A percentile compares a stretch with the other conserved stretches of the same genome.
Evolutionary conservation across 2,113 vertebrate genomes (phyloP).

Genomic region (Accipiter cooperii): DNA sequence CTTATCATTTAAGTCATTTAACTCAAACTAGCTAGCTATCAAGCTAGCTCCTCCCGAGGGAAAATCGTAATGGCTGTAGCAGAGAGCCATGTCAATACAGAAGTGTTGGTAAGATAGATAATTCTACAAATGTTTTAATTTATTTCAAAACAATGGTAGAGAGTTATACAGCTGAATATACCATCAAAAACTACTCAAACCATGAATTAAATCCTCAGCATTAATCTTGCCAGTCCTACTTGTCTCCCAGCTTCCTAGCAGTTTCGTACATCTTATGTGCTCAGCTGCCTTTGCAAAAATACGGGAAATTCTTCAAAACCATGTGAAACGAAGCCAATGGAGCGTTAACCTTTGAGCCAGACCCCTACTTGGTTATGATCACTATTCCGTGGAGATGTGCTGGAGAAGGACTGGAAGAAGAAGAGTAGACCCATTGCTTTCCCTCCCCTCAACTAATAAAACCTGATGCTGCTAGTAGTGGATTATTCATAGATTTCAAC

Average conservation of each 20-base stretch:
- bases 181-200: not conserved
- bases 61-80: not conserved
- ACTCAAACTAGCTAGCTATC: conserved; percentile 46
- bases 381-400: not conserved
- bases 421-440: not conserved
- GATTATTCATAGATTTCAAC: not conserved
- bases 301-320: not conserved
- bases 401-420: not conserved
- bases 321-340: not conserved
- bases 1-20: conserved; percentile 47
- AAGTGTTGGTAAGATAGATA: not conserved
- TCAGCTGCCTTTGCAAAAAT: not conserved
- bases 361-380: not conserved
- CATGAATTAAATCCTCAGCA: not conserved
- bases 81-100: not conserved
- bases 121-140: conserved; percentile 22
- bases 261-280: not conserved
- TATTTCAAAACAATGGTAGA: not conserved
- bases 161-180: not conserved
- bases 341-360: not conserved
- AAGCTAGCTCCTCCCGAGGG: conserved; percentile 6
- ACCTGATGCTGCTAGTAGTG: not conserved
- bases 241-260: not conserved
- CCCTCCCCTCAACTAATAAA: not conserved
- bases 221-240: not conserved